Evolutionary conservation across 2,888 invertebrate genomes (phyloP), one percentile per base, ranked within the genome.

Genomic region (Reticulitermes lucifugus): DNA sequence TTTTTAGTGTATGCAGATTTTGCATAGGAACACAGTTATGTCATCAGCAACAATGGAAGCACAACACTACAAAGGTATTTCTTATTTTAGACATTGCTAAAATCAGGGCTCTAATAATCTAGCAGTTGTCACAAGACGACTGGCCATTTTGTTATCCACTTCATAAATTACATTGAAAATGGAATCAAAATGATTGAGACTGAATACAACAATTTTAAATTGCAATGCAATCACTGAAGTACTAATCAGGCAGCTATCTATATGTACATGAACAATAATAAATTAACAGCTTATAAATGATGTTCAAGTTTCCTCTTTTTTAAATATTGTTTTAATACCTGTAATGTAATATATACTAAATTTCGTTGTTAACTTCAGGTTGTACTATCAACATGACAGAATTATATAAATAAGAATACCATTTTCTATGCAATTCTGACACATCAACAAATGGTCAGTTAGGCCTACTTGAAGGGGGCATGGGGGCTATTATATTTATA

Each of bases 331-430:
- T 43, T 77, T 18, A 21, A 41, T 51, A 77, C 2, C 22, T 41
- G 22, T 46, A 77, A 51, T 46, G 46, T 43, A n/a, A 7, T 77
- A 41, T n/a, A 46, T 77, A n/a, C 51, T 77, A 77, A 46, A 9
- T 5, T 77, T 77, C 77, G 77, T 77, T 77, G 77, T 77, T 77
- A 77, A 55, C 41, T 22, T 21, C 14, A 46, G 22, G 41, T 21
- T 73, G 35, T 35, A 73, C 73, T 73, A 73, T 73, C 22, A 77
- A 77, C 46, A 5, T 51, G 21, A 73, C 41, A 46, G 41, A 73
- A 46, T 46, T 77, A 35, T 73, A 77, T n/a, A n/a, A 77, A 77
- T 73, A 73, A 73, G 25, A 73, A 73, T 73, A 41, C 73, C 21
- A 73, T 35, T 73, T 41, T 73, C 41, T 35, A 41, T 73, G 41